A percentile compares a stretch with the other conserved stretches of the same genome.
phyloP scores from a whole-genome alignment of 2,888 invertebrate species.

The Lepidochrysops patricia region DNA sequence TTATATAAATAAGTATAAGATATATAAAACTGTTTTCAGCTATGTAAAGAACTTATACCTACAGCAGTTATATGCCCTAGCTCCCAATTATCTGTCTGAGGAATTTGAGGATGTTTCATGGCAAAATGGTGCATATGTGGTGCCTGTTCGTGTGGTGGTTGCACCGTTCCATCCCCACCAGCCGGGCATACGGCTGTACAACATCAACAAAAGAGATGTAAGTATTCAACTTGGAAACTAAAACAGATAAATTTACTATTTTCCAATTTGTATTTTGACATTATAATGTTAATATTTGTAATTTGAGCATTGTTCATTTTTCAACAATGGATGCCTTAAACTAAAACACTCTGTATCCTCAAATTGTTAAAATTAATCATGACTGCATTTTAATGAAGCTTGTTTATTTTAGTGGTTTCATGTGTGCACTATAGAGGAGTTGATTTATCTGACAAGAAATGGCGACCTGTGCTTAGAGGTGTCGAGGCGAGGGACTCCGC shows the following conservation, averaged over 20 bases:
- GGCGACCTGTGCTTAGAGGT: constrained; percentile 83
- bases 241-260: too few species aligned
- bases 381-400: constrained; percentile 3
- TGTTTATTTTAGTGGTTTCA: constrained; percentile 76
- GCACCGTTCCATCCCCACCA: constrained; percentile 77
- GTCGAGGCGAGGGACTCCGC: constrained; percentile 84
- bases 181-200: constrained; percentile 80
- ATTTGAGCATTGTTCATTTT: too few species aligned
- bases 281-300: too few species aligned
- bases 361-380: too few species aligned
- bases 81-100: constrained; percentile 87
- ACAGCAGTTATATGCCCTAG: constrained; percentile 85
- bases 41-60: constrained; percentile 86
- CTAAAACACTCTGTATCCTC: too few species aligned
- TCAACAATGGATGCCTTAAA: too few species aligned
- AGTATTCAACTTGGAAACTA: neutral
- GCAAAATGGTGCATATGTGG: constrained; percentile 80
- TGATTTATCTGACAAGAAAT: constrained; percentile 86
- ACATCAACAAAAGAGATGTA: constrained; percentile 77
- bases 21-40: constrained; percentile 42
- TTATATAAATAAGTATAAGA: too few species aligned
- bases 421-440: constrained; percentile 86
- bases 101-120: constrained; percentile 78
- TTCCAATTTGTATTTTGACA: too few species aligned
- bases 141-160: constrained; percentile 75